These are phyloP conservation scores for Argyresthia albistria DNA, from an alignment of 2,888 invertebrate species.

Conservation along the genomic window DNA sequence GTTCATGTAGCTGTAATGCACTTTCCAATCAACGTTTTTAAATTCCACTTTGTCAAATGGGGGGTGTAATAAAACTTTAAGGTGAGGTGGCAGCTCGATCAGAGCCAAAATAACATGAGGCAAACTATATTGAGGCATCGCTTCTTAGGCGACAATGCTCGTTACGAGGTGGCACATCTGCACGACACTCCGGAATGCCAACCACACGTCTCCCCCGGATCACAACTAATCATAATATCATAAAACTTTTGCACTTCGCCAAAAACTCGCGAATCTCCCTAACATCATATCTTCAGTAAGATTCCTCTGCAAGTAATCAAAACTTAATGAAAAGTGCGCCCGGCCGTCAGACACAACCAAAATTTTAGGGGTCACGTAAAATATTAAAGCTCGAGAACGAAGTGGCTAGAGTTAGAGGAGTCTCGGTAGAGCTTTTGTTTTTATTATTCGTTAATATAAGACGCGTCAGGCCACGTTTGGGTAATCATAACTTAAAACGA, in stretches of 20 bases:
- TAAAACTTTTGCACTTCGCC: conserved; percentile 69
- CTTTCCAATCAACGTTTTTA: too few species aligned
- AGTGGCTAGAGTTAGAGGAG: conserved; percentile 53
- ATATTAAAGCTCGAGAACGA: conserved; percentile 69
- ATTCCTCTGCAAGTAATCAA: conserved; percentile 60
- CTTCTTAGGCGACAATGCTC: too few species aligned
- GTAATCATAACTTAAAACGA: too few species aligned
- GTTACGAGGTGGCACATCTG: background rate
- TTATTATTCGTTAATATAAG: conserved; percentile 65
- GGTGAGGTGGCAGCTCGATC: too few species aligned
- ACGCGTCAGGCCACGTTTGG: too few species aligned
- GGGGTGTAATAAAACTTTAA: too few species aligned
- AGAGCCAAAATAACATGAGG: too few species aligned
- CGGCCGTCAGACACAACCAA: conserved; percentile 41
- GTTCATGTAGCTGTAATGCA: too few species aligned
- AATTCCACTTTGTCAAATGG: too few species aligned
- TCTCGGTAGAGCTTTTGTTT: conserved; percentile 67
- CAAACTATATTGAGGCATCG: too few species aligned
- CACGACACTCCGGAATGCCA: background rate
- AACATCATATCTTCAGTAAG: conserved; percentile 39
- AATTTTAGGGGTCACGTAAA: conserved; percentile 71
- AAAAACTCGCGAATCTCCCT: conserved; percentile 49
- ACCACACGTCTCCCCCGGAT: conserved; percentile 19
- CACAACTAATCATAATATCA: conserved; percentile 66
- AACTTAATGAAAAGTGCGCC: conserved; percentile 68